phyloP scores from a whole-genome alignment of 2,888 invertebrate species.

The Phragmatobia fuliginosa region DNA sequence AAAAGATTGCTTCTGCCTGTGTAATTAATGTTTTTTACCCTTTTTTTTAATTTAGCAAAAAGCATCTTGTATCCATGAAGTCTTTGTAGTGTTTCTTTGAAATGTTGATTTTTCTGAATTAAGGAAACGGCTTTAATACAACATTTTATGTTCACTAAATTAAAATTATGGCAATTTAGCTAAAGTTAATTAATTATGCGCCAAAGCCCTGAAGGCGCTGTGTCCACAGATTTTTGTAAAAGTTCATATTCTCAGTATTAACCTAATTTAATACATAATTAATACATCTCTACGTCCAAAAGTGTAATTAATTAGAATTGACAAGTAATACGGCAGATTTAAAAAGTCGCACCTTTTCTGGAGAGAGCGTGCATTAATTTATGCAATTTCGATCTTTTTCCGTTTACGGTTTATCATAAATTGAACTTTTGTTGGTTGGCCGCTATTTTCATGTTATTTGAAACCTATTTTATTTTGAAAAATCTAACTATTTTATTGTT shows the following conservation, averaged over 20 bases:
- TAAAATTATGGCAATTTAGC: constrained; percentile 5
- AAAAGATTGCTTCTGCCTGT: background rate
- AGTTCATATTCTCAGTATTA: background rate
- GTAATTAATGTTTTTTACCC: background rate
- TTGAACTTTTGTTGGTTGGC: no score
- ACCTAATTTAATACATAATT: background rate
- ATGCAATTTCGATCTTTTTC: no score
- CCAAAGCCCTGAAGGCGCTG: background rate
- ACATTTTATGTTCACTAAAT: background rate
- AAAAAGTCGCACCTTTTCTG: background rate
- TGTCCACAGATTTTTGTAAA: background rate
- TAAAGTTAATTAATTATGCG: constrained; percentile 1
- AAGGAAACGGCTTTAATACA: background rate
- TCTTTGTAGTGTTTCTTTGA: background rate
- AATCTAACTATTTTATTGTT: no score
- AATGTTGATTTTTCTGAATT: background rate
- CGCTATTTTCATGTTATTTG: no score
- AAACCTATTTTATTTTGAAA: no score
- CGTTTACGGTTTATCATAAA: no score
- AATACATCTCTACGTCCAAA: background rate
- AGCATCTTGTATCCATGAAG: background rate
- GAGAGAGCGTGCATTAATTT: background rate
- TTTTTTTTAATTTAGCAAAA: background rate
- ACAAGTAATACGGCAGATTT: background rate
- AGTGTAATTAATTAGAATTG: background rate